Evolutionary conservation across 2,888 invertebrate genomes (phyloP).

Genomic region (Mimachlamys varia): DNA sequence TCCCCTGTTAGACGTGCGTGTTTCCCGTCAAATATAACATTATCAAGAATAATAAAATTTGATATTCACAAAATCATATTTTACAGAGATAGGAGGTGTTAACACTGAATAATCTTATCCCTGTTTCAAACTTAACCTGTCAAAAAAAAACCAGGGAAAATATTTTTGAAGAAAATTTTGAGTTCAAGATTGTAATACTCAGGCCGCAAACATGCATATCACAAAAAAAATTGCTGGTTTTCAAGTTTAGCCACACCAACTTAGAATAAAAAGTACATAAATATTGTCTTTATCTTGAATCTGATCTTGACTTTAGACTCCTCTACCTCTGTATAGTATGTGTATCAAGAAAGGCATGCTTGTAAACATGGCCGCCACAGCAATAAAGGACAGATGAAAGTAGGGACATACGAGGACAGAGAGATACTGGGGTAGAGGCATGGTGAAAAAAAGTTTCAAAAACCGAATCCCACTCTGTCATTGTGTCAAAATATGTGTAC

Average conservation of each 20-base stretch:
- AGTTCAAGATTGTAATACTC: conserved; percentile 7
- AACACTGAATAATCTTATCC: background rate
- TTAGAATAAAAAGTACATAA: conserved; percentile 36
- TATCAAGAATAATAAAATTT: conserved; percentile 11
- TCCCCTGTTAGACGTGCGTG: background rate
- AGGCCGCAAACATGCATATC: background rate
- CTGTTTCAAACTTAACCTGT: background rate
- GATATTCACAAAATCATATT: conserved; percentile 34
- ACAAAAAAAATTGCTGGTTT: conserved; percentile 30
- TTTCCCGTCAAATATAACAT: conserved; percentile 4
- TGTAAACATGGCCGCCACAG: background rate
- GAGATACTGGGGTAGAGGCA: background rate
- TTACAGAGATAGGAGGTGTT: background rate
- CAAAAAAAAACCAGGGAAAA: background rate
- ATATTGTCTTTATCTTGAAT: conserved; percentile 22
- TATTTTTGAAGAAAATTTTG: background rate
- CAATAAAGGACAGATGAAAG: background rate
- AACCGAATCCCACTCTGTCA: background rate
- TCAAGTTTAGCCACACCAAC: conserved; percentile 26
- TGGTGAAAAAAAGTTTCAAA: background rate
- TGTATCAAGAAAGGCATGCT: background rate
- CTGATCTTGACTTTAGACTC: conserved; percentile 2
- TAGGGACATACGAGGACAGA: background rate
- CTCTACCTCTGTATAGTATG: background rate
- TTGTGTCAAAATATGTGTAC: background rate